phyloP scores from a whole-genome alignment of 2,113 vertebrate genomes.

The Ptilorrhoa leucosticta region DNA sequence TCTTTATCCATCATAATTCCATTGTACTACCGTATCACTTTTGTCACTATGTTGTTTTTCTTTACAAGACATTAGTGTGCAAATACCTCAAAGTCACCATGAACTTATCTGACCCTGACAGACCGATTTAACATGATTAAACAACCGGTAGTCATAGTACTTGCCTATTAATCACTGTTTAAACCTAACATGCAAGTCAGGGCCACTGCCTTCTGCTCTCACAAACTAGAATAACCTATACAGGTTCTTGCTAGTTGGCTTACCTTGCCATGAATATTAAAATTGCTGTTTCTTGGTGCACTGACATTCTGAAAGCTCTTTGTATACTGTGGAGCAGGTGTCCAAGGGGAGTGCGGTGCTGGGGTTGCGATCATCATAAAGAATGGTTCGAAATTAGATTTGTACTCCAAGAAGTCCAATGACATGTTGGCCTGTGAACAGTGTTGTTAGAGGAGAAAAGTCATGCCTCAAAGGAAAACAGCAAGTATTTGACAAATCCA shows the following conservation, averaged over 20 bases:
- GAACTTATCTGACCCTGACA: neutral
- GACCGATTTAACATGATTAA: neutral
- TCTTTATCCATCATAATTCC: neutral
- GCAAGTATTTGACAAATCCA: neutral
- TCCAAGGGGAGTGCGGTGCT: conserved; percentile 95
- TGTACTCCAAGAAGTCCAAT: conserved; percentile 89
- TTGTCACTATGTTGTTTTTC: neutral
- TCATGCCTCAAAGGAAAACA: neutral
- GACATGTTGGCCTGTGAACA: conserved; percentile 89
- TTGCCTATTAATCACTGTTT: neutral
- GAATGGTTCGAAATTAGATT: conserved; percentile 89
- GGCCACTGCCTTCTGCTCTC: neutral
- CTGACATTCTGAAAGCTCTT: conserved; percentile 79
- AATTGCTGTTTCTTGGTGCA: conserved; percentile 91
- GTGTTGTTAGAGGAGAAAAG: neutral
- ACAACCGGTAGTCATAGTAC: neutral
- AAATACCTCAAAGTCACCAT: neutral
- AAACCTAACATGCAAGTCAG: neutral
- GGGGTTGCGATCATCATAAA: conserved; percentile 98
- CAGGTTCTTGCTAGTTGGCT: neutral
- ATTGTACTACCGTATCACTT: neutral
- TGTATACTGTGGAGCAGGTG: conserved; percentile 91
- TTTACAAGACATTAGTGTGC: neutral
- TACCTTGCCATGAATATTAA: conserved; percentile 76
- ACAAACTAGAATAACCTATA: neutral